Evolutionary conservation across 1,140 invertebrate genomes (phyloP), one percentile per base, ranked within the genome.

Genomic region (Dreissena rostriformis): DNA sequence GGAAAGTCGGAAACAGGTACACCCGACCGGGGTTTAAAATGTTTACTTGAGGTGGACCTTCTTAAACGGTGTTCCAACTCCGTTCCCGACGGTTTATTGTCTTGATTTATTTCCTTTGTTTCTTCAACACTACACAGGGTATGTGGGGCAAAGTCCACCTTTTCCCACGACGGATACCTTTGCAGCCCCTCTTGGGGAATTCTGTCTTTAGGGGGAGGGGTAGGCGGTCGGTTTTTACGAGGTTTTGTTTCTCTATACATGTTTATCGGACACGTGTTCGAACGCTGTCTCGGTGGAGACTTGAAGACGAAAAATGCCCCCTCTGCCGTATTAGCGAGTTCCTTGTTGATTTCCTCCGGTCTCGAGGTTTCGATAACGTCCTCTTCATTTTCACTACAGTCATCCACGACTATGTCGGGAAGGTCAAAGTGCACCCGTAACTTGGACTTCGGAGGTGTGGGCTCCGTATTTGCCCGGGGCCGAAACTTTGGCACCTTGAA

Each of bases 281-380:
- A 82, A n/a, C 80, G 68, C 28, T 82, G 80, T 51, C 80, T 8
- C n/a, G 80, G 80, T 8, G 80, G 80, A 14, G 80, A 82, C 24
- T 82, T 82, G 68, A 82, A 82, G 19, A 82, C 80, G 63, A 82
- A 82, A 22, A 82, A 82, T 17, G 80, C 80, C 28, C 80, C 80
- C 75, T 82, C 80, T 24, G 74, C 51, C 14, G 80, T 82, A 28
- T 82, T 75, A n/a, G 63, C 80, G 19, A 82, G 72, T 57, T 74
- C 80, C 67, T 68, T 67, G 24, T 75, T 74, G 14, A 82, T 74
- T 66, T 75, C 72, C 29, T 82, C 80, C 1, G 79, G 79, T 7
- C 53, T 68, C 51, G 79, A 72, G 22, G 24, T 22, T 29, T 81
- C 79, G 17, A 81, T 12, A 49, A 73, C 22, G 7, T 75, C 63